Conservation (phyloP, 2,888 invertebrate species). For the Sphaeridia pumilis region DNA sequence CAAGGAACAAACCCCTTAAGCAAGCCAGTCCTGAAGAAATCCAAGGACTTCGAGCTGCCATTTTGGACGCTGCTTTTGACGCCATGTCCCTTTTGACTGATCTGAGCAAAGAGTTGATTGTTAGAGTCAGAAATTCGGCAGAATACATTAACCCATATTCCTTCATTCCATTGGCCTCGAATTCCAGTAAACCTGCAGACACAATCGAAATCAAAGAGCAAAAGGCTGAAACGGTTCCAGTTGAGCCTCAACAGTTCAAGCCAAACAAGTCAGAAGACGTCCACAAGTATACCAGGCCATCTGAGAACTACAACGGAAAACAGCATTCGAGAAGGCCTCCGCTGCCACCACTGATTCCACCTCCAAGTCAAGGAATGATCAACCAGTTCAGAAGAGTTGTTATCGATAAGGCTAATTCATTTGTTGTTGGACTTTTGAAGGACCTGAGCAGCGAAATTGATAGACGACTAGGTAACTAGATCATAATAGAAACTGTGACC, state of each 20-base stretch:
- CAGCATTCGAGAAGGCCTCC: not conserved
- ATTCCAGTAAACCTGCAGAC: too few species aligned
- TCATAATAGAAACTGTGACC: too few species aligned
- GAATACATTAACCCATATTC: not conserved
- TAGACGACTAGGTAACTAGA: constrained; percentile 1
- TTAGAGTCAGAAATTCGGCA: constrained; percentile 11
- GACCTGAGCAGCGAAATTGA: constrained; percentile 22
- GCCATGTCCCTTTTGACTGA: constrained; percentile 25
- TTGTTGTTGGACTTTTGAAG: constrained; percentile 19
- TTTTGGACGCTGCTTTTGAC: constrained; percentile 26
- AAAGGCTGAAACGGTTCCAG: constrained; percentile 7
- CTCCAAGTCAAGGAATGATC: not conserved
- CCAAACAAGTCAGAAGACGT: not conserved
- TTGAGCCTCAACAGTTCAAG: constrained; percentile 3
- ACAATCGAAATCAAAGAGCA: not conserved
- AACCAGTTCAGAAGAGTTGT: constrained; percentile 5
- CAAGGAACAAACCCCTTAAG: not conserved
- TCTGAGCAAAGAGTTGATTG: constrained; percentile 17
- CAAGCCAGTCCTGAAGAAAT: constrained; percentile 3
- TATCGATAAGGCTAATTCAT: constrained; percentile 16
- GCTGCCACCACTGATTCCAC: not conserved
- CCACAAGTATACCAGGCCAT: not conserved
- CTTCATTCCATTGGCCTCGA: constrained; percentile 1
- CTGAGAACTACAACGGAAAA: not conserved
- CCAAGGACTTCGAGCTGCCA: constrained; percentile 17